Conservation (phyloP, 2,888 invertebrate species). For the Ernsta delagoae region DNA sequence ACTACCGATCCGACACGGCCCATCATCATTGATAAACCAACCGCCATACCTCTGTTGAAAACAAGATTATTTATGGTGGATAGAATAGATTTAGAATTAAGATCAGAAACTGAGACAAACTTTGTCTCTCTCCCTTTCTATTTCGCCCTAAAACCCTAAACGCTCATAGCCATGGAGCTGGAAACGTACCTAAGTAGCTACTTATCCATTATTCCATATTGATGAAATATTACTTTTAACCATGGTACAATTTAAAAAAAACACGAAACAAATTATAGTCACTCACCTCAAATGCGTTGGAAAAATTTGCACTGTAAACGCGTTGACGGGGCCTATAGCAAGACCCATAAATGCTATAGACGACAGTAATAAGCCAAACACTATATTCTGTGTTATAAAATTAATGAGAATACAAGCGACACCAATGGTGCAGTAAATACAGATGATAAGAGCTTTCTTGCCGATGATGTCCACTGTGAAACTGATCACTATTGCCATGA, state of each 20-base stretch:
- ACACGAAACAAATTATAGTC: not conserved
- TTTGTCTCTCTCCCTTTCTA: too few species aligned
- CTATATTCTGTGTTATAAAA: conserved; percentile 64
- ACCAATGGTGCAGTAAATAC: conserved; percentile 60
- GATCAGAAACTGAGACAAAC: too few species aligned
- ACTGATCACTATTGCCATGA: conserved; percentile 57
- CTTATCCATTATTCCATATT: too few species aligned
- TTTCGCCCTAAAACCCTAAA: too few species aligned
- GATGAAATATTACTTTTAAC: too few species aligned
- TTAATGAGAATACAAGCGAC: conserved; percentile 65
- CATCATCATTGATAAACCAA: conserved; percentile 85
- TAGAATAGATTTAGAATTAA: too few species aligned
- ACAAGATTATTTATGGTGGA: not conserved
- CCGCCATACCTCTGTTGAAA: conserved; percentile 84
- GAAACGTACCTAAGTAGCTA: too few species aligned
- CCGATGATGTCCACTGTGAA: conserved; percentile 68
- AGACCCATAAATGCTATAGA: conserved; percentile 65
- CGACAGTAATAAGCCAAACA: conserved; percentile 66
- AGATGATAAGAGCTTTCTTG: conserved; percentile 67
- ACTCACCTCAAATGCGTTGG: conserved; percentile 75
- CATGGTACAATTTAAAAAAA: too few species aligned
- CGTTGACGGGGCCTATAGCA: conserved; percentile 74
- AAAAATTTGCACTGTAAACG: conserved; percentile 74
- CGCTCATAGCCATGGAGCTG: too few species aligned
- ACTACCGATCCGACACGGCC: conserved; percentile 87